Percentiles rank a stretch among this genome's conserved stretches.
Conservation (phyloP, 1,140 invertebrate species). For the Amphibalanus amphitrite region DNA sequence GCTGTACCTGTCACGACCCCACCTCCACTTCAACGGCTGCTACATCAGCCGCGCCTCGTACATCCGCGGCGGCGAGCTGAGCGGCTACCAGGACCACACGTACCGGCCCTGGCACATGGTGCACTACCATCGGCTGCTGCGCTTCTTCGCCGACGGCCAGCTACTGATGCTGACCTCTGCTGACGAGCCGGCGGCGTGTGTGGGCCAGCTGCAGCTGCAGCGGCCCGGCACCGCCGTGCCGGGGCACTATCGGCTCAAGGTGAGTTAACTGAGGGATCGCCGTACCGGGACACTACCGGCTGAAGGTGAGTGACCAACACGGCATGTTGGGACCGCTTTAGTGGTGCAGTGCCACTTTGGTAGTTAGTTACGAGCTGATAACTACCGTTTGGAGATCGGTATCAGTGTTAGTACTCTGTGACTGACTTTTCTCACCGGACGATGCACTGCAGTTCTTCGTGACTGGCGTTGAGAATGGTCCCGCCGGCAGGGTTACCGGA, state of each 20-base stretch:
- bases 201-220: conserved; percentile 42
- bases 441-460: no score
- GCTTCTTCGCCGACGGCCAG: conserved; percentile 55
- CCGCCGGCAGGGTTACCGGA: no score
- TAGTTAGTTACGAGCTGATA: no score
- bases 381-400: no score
- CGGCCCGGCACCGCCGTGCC: conserved; percentile 17
- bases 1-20: conserved; percentile 67
- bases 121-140: conserved; percentile 75
- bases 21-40: conserved; percentile 66
- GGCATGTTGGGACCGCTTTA: no score
- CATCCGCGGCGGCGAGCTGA: conserved; percentile 61
- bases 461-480: no score
- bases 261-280: no score
- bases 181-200: conserved; percentile 52
- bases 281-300: background rate
- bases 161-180: conserved; percentile 74
- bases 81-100: conserved; percentile 76
- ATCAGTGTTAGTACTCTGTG: no score
- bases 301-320: background rate
- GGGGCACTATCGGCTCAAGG: background rate
- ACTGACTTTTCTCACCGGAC: no score
- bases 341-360: no score
- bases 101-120: conserved; percentile 81
- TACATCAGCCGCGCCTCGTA: conserved; percentile 90